Conservation (phyloP, 2,888 invertebrate genomes). For the Amiota mariae region DNA sequence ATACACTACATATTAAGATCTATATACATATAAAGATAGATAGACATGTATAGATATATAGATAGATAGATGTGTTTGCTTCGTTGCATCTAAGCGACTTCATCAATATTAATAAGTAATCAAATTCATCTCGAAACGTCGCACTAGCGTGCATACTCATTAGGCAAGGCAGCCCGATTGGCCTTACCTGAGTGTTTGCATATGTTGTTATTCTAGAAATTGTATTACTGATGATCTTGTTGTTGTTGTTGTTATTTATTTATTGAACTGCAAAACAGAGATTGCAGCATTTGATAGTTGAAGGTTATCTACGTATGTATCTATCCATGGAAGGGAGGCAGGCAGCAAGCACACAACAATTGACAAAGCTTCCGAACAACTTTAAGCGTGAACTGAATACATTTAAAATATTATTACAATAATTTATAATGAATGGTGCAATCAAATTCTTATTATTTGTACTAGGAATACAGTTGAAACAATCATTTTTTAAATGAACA, state of each 20-base stretch:
- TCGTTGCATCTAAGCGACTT: conserved; percentile 6
- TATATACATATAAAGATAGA: background rate
- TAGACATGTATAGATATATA: background rate
- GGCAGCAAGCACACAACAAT: background rate
- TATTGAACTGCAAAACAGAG: background rate
- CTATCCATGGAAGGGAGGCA: background rate
- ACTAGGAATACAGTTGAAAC: too few relatives aligned
- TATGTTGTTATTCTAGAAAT: background rate
- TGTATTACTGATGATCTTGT: background rate
- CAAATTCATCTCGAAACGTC: conserved; percentile 26
- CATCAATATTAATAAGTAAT: conserved; percentile 32
- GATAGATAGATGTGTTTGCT: background rate
- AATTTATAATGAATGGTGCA: background rate
- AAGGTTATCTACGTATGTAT: too few relatives aligned
- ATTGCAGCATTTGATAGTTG: too few relatives aligned
- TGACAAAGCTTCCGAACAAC: conserved; percentile 10
- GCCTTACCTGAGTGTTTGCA: conserved; percentile 10
- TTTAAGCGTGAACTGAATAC: background rate
- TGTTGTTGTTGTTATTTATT: background rate
- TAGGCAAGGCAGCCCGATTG: conserved; percentile 5
- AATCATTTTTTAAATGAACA: too few relatives aligned
- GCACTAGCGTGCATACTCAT: conserved; percentile 18
- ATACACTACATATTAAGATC: background rate
- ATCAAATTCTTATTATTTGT: background rate
- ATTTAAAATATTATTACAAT: background rate